Evolutionary conservation across 2,797 vertebrate species (phyloP).

Genomic region (Capromys pilorides): DNA sequence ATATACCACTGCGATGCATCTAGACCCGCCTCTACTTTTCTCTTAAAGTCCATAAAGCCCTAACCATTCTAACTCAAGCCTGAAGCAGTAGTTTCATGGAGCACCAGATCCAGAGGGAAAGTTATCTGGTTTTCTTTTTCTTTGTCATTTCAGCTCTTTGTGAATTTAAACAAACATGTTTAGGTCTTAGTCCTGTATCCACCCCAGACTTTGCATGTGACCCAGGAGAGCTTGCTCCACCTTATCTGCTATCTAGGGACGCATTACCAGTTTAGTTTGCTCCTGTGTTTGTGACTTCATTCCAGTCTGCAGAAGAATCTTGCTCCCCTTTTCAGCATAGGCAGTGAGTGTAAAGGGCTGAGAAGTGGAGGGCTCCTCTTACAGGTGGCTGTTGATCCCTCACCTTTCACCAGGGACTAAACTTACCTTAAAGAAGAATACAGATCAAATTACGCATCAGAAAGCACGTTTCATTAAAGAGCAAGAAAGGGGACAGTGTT

Average conservation of each 20-base stretch:
- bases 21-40: neutral
- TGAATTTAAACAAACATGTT: slow-evolving; percentile 54
- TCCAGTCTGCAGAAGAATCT: slow-evolving; percentile 58
- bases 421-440: slow-evolving; percentile 78
- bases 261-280: slow-evolving; percentile 65
- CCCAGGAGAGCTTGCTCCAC: slow-evolving; percentile 41
- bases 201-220: slow-evolving; percentile 64
- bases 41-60: no score
- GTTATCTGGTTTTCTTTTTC: slow-evolving; percentile 47
- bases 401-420: slow-evolving; percentile 81
- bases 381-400: slow-evolving; percentile 75
- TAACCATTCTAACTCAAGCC: slow-evolving; percentile 1
- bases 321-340: slow-evolving; percentile 54
- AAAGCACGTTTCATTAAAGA: slow-evolving; percentile 79
- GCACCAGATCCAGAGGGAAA: slow-evolving; percentile 16
- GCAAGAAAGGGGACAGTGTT: slow-evolving; percentile 81
- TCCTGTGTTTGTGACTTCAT: slow-evolving; percentile 67
- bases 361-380: slow-evolving; percentile 72
- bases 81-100: slow-evolving; percentile 1
- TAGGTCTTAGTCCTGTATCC: slow-evolving; percentile 50
- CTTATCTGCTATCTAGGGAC: slow-evolving; percentile 70
- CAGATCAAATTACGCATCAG: slow-evolving; percentile 78
- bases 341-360: slow-evolving; percentile 59
- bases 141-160: slow-evolving; percentile 51
- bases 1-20: neutral